These are phyloP conservation scores for Pipa parva DNA, from an alignment of 2,113 vertebrate genomes.

Conservation along the genomic window DNA sequence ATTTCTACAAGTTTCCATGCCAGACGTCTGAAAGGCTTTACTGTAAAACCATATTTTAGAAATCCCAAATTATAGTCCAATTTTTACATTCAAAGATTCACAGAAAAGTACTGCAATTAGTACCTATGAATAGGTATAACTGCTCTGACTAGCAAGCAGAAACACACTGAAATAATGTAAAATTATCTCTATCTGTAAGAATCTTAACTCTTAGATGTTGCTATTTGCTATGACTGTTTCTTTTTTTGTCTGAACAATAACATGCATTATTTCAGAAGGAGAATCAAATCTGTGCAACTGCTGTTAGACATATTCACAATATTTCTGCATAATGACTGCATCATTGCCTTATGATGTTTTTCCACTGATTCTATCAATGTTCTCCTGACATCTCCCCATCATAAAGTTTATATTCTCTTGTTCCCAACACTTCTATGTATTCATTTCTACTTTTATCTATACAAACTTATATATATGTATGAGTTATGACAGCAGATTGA, in stretches of 20 bases:
- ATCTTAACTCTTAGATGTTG: conserved; percentile 6
- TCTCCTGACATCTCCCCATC: neutral
- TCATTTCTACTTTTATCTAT: neutral
- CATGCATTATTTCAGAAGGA: conserved; percentile 5
- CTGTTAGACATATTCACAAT: neutral
- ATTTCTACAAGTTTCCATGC: too few relatives aligned
- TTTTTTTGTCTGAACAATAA: conserved; percentile 15
- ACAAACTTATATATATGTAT: too few relatives aligned
- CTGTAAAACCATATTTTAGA: too few relatives aligned
- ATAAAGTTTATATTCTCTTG: neutral
- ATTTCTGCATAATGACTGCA: neutral
- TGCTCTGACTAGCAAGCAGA: neutral
- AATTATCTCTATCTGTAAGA: conserved; percentile 1
- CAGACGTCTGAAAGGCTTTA: too few relatives aligned
- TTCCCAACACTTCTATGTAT: neutral
- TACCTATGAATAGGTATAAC: too few relatives aligned
- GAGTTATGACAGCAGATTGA: too few relatives aligned
- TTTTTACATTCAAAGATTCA: too few relatives aligned
- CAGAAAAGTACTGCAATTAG: too few relatives aligned
- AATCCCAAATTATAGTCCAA: too few relatives aligned
- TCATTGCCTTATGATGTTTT: neutral
- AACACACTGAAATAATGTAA: conserved; percentile 8
- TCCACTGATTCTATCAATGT: neutral
- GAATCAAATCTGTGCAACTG: neutral
- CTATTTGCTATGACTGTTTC: conserved; percentile 14